Base-by-base conservation (phyloP, 2,888 invertebrate species). In the Allophyes oxyacanthae region DNA sequence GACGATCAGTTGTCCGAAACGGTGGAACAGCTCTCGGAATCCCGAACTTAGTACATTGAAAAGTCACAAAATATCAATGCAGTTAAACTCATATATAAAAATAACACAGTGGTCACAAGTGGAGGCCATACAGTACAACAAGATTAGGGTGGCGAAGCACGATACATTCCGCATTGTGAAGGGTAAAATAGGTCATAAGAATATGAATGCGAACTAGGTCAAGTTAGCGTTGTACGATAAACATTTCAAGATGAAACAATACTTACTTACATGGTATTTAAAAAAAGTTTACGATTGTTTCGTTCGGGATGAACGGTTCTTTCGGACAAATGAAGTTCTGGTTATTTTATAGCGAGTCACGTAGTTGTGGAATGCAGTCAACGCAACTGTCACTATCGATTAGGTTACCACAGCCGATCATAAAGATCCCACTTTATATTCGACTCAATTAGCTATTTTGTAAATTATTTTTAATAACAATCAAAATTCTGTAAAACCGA, bases 301-400 rank as follows among this genome's bases (percentile, higher is more conserved):
- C 44, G 67, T 76, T 79, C 66, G 68, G 75, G 69, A 79, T 70
- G 61, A 68, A 64, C 67, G 53, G 66, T 77, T 73, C 74, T 88
- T 92, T 92, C 90, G 92, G 92, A 92, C 92, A 91, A 91, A 88
- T 90, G 91, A 89, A 88, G 86, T 74, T 90, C 88, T 91, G 90
- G 89, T 83, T 78, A 76, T 81, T 77, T 63, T 76, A 72, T 84
- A 85, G 84, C 73, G 78, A 80, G 62, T 84, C 87, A 89, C 88
- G 82, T 87, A 85, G 87, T 87, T 88, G 88, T 88, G 87, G 88
- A 89, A 92, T 91, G 90, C 87, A 87, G 84, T 83, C 85, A 82
- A 80, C 80, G 87, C 88, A 88, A 85, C 73, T 79, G 73, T 84
- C 89, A 89, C 88, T 72, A 69, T 82, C 75, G 78, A 83, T 78